Evolutionary conservation across 2,113 vertebrate species (phyloP).

Genomic region (Pterocles orientalis): DNA sequence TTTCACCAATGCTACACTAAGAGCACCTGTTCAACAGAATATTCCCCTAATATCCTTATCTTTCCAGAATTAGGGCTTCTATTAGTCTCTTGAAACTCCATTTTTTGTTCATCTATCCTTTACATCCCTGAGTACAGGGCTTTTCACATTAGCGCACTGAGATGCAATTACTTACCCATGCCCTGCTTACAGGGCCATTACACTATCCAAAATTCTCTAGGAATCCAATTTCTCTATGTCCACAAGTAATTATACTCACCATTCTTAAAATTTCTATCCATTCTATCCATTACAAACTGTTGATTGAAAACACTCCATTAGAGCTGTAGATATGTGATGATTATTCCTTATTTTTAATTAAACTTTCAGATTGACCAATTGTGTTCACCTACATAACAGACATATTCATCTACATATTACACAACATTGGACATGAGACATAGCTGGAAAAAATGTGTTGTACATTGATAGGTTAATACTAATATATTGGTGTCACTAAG

Average conservation of each 20-base stretch:
- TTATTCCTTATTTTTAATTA: background rate
- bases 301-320: background rate
- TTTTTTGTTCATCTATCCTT: background rate
- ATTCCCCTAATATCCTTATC: background rate
- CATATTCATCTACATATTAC: background rate
- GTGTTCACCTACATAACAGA: background rate
- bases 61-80: background rate
- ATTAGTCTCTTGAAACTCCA: background rate
- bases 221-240: background rate
- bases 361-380: background rate
- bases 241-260: background rate
- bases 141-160: background rate
- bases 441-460: background rate
- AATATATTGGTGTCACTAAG: background rate
- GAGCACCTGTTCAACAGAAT: background rate
- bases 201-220: background rate
- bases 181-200: background rate
- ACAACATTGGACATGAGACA: background rate
- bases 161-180: background rate
- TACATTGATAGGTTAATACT: background rate
- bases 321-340: background rate
- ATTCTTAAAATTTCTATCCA: background rate
- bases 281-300: background rate
- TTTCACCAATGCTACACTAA: background rate
- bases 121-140: background rate